These are phyloP conservation scores for Ariolimax columbianus DNA, from an alignment of 2,888 invertebrate species.

Conservation along the genomic window DNA sequence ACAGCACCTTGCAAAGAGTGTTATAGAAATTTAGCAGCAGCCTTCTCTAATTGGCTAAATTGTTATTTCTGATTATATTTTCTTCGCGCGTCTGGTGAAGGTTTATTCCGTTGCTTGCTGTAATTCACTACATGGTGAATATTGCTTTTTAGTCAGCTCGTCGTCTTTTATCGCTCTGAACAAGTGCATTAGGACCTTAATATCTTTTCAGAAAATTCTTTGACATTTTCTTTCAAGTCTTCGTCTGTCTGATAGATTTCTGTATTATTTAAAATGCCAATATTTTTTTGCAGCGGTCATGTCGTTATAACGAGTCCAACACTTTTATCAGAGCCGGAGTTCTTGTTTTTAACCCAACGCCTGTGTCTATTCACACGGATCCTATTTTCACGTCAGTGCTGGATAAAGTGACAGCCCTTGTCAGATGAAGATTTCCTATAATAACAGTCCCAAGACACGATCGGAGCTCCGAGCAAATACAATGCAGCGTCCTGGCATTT, in stretches of 20 bases:
- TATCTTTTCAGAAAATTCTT: constrained; percentile 1
- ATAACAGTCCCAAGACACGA: constrained; percentile 11
- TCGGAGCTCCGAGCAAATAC: constrained; percentile 1
- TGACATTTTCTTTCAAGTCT: background rate
- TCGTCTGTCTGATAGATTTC: background rate
- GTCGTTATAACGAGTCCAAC: background rate
- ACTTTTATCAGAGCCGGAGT: background rate
- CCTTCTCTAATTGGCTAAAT: constrained; percentile 38
- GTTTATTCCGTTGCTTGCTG: constrained; percentile 10
- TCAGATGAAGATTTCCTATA: constrained; percentile 13
- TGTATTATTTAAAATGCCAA: background rate
- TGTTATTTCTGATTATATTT: constrained; percentile 23
- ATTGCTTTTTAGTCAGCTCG: constrained; percentile 16
- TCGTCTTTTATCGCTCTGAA: background rate
- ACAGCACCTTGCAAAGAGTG: constrained; percentile 9
- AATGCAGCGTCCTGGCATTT: background rate
- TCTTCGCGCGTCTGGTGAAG: background rate
- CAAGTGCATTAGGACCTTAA: background rate
- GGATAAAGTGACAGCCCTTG: constrained; percentile 17
- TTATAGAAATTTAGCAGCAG: constrained; percentile 32
- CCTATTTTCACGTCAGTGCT: constrained; percentile 11
- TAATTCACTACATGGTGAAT: background rate
- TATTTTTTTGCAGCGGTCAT: background rate
- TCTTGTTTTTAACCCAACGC: constrained; percentile 15
- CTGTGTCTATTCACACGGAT: constrained; percentile 29